Evolutionary conservation across 2,888 invertebrate genomes (phyloP).

Genomic region (Ophion costatus): DNA sequence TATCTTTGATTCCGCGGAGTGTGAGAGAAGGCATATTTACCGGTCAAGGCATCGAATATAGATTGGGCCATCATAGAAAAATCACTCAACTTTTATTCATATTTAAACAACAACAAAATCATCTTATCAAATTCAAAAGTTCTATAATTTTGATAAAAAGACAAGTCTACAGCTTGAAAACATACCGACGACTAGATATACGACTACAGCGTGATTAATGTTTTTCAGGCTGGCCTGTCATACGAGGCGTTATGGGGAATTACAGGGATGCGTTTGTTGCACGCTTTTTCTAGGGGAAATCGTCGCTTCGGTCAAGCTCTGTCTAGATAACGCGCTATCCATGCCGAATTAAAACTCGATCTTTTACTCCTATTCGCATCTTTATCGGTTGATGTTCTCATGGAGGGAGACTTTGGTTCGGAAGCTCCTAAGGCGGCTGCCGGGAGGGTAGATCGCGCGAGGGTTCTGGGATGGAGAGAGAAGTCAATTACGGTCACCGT

Average conservation of each 20-base stretch:
- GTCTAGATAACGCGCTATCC: too few relatives aligned
- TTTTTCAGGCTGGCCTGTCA: constrained; percentile 45
- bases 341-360: too few relatives aligned
- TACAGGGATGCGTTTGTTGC: constrained; percentile 9
- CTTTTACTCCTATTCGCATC: too few relatives aligned
- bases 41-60: constrained; percentile 81
- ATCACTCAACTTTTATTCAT: constrained; percentile 40
- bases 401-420: too few relatives aligned
- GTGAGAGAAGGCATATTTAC: constrained; percentile 69
- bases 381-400: too few relatives aligned
- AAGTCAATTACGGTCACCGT: too few relatives aligned
- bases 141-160: constrained; percentile 52
- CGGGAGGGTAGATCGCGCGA: too few relatives aligned
- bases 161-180: constrained; percentile 60
- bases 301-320: not conserved
- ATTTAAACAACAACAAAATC: constrained; percentile 32
- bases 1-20: constrained; percentile 1
- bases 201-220: constrained; percentile 26
- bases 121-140: constrained; percentile 38
- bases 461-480: too few relatives aligned
- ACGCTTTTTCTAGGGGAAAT: not conserved
- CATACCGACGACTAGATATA: constrained; percentile 59
- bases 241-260: not conserved
- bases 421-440: too few relatives aligned
- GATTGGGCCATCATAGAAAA: constrained; percentile 78